Percentiles rank a stretch among this genome's conserved stretches.
phyloP scores from a whole-genome alignment of 2,888 invertebrate species.

The Apamea monoglypha region DNA sequence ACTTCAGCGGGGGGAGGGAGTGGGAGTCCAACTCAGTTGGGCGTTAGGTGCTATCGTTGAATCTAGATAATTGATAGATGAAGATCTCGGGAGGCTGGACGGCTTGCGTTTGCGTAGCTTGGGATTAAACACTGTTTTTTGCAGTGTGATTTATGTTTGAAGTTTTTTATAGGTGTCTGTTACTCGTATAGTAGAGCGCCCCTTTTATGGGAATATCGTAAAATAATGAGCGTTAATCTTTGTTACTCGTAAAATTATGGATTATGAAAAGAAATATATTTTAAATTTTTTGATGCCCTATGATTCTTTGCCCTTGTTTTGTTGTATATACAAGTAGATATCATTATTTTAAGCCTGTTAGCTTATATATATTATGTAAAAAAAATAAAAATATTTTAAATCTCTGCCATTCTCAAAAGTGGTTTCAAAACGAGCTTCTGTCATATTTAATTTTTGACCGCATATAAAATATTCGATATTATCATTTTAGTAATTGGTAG shows the following conservation, averaged over 20 bases:
- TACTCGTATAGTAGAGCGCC: not conserved
- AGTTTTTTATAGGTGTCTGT: slow-evolving; percentile 20
- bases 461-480: slow-evolving; percentile 22
- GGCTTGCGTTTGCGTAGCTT: slow-evolving; percentile 53
- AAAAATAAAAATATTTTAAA: not conserved
- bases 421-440: slow-evolving; percentile 9
- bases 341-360: too few species aligned
- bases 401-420: not conserved
- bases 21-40: slow-evolving; percentile 38
- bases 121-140: slow-evolving; percentile 32
- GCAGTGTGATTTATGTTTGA: slow-evolving; percentile 33
- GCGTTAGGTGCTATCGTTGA: slow-evolving; percentile 47
- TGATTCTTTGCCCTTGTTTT: not conserved
- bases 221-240: not conserved
- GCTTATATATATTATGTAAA: too few species aligned
- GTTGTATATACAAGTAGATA: too few species aligned
- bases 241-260: not conserved
- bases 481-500: slow-evolving; percentile 8
- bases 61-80: slow-evolving; percentile 80
- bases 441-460: slow-evolving; percentile 24
- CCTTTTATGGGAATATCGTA: not conserved
- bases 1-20: slow-evolving; percentile 14
- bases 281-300: not conserved
- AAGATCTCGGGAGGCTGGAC: slow-evolving; percentile 70
- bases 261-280: not conserved